Evolutionary conservation across 2,888 invertebrate species (phyloP).

Genomic region (Dynastes maya): DNA sequence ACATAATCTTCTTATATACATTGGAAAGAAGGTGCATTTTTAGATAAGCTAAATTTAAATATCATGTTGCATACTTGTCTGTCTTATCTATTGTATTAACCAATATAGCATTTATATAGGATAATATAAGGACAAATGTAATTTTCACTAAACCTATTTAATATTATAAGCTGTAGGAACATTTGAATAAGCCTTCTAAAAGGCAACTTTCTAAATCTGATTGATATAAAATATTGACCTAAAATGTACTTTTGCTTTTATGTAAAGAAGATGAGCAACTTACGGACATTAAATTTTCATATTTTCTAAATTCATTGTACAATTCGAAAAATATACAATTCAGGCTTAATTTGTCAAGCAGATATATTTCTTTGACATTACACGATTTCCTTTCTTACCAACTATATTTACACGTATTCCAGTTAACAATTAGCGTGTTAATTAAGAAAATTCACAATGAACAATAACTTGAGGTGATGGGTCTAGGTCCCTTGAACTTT

Average conservation of each 20-base stretch:
- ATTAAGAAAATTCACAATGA: neutral
- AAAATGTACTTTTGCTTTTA: too few species aligned
- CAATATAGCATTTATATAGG: constrained; percentile 6
- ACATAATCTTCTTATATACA: neutral
- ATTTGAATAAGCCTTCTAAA: too few species aligned
- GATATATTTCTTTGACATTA: neutral
- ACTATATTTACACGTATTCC: constrained; percentile 1
- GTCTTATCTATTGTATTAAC: constrained; percentile 25
- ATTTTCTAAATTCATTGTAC: neutral
- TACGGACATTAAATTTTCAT: neutral
- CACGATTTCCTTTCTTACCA: neutral
- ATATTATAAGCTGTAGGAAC: too few species aligned
- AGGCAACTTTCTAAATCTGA: too few species aligned
- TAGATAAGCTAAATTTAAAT: constrained; percentile 21
- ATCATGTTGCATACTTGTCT: neutral
- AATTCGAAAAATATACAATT: neutral
- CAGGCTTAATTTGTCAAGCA: neutral
- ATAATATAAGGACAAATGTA: neutral
- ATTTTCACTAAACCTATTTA: too few species aligned
- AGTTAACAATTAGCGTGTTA: constrained; percentile 26
- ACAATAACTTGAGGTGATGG: constrained; percentile 14
- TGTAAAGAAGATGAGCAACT: too few species aligned
- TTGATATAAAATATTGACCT: too few species aligned
- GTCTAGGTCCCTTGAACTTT: constrained; percentile 30
- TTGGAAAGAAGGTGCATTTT: constrained; percentile 14